A percentile compares a stretch with the other conserved stretches of the same genome.
phyloP scores from a whole-genome alignment of 2,888 invertebrate genomes.

The Leucoma salicis region DNA sequence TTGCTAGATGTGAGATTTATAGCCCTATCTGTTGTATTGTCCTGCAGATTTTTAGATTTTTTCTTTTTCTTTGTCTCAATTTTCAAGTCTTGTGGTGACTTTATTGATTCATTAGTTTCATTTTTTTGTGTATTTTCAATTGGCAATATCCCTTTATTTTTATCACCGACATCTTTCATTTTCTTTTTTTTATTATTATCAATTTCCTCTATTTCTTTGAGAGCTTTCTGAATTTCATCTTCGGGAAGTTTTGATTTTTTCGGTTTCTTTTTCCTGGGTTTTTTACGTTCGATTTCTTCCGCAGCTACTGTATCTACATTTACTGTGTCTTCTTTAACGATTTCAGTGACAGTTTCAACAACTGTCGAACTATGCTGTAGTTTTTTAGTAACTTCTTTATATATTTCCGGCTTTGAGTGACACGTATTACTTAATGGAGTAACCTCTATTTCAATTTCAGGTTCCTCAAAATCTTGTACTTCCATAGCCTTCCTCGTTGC shows the following conservation, averaged over 20 bases:
- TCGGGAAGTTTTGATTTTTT: slow-evolving; percentile 58
- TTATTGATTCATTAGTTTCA: slow-evolving; percentile 13
- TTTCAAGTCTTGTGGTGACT: slow-evolving; percentile 24
- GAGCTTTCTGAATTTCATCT: slow-evolving; percentile 70
- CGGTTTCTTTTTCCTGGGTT: slow-evolving; percentile 66
- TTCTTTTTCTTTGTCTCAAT: slow-evolving; percentile 49
- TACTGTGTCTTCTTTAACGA: slow-evolving; percentile 30
- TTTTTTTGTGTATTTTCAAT: slow-evolving; percentile 10
- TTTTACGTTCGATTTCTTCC: slow-evolving; percentile 49
- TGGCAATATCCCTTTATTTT: slow-evolving; percentile 26
- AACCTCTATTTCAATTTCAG: slow-evolving; percentile 30
- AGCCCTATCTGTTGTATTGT: slow-evolving; percentile 19
- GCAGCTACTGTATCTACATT: slow-evolving; percentile 24
- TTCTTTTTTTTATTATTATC: slow-evolving; percentile 64
- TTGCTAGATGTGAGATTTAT: slow-evolving; percentile 24
- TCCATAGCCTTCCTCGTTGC: slow-evolving; percentile 63
- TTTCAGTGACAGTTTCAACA: slow-evolving; percentile 49
- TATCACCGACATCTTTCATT: slow-evolving; percentile 46
- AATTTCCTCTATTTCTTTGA: slow-evolving; percentile 70
- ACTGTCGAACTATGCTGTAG: slow-evolving; percentile 58
- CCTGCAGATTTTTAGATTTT: slow-evolving; percentile 32
- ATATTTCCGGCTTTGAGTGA: slow-evolving; percentile 8
- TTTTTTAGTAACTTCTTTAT: slow-evolving; percentile 46
- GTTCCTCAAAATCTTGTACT: slow-evolving; percentile 69
- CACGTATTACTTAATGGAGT: slow-evolving; percentile 12